These are phyloP conservation scores for Polietes domitor DNA, from an alignment of 2,888 invertebrate species.

Conservation along the genomic window DNA sequence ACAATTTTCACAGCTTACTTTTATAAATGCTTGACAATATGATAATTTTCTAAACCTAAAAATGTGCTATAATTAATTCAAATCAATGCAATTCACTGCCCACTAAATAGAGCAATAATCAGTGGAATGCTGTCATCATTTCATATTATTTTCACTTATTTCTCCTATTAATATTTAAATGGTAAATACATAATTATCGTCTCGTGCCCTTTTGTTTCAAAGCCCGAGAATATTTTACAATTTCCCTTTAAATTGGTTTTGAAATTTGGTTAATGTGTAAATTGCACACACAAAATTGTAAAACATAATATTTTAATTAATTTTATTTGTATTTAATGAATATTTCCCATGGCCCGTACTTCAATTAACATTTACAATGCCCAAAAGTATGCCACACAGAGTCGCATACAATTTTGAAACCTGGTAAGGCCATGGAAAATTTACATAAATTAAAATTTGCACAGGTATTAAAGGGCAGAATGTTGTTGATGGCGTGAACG, in stretches of 20 bases:
- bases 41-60: no score
- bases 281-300: not conserved
- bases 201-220: no score
- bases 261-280: not conserved
- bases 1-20: no score
- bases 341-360: not conserved
- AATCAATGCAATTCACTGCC: no score
- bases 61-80: no score
- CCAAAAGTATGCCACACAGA: not conserved
- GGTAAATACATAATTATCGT: no score
- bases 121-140: no score
- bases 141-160: not conserved
- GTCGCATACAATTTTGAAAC: not conserved
- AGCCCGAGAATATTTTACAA: not conserved
- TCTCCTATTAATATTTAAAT: not conserved
- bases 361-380: conserved; percentile 1
- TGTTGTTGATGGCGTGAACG: not conserved
- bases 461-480: not conserved
- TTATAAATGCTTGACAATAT: no score
- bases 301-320: not conserved
- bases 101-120: no score
- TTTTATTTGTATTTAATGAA: not conserved
- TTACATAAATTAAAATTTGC: not conserved
- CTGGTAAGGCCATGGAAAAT: not conserved
- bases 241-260: not conserved